These are phyloP conservation scores for Gadopsis bispinosus DNA, from an alignment of 2,797 vertebrate species.

Conservation along the genomic window DNA sequence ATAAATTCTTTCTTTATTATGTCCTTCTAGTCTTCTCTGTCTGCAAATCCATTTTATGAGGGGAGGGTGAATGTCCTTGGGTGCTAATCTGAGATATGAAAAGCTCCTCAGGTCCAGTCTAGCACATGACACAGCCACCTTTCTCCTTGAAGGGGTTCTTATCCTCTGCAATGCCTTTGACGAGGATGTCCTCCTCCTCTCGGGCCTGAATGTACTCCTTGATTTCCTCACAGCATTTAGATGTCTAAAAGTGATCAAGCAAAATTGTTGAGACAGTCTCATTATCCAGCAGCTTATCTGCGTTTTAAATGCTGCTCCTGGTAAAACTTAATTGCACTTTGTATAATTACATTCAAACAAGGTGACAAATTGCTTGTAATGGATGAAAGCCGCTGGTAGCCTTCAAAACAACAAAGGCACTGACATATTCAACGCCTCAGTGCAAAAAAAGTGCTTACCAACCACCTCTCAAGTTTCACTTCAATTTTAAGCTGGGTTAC, in stretches of 20 bases:
- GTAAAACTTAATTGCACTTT: neutral
- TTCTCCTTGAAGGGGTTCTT: constrained; percentile 99
- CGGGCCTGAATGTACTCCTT: constrained; percentile 93
- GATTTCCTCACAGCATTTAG: constrained; percentile 97
- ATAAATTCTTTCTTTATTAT: constrained; percentile 58
- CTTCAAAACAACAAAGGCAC: neutral
- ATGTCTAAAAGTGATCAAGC: constrained; percentile 85
- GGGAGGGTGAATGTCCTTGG: constrained; percentile 70
- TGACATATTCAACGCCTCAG: neutral
- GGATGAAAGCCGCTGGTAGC: neutral
- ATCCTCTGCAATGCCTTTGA: constrained; percentile 96
- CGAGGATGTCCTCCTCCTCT: constrained; percentile 91
- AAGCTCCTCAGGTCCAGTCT: constrained; percentile 77
- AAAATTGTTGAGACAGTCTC: constrained; percentile 8
- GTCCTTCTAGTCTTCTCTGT: constrained; percentile 63
- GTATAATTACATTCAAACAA: constrained; percentile 8
- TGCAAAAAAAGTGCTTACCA: constrained; percentile 83
- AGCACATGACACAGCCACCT: constrained; percentile 95
- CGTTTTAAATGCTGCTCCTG: neutral
- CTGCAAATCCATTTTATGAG: constrained; percentile 68
- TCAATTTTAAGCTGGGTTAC: constrained; percentile 93
- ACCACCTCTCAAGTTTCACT: constrained; percentile 90
- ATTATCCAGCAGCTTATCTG: neutral
- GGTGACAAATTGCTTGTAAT: neutral
- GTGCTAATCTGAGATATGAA: constrained; percentile 72